Conservation (phyloP, 30 jellyfish, hydroid and myxozoan species). For the Turritopsis dohrnii region DNA sequence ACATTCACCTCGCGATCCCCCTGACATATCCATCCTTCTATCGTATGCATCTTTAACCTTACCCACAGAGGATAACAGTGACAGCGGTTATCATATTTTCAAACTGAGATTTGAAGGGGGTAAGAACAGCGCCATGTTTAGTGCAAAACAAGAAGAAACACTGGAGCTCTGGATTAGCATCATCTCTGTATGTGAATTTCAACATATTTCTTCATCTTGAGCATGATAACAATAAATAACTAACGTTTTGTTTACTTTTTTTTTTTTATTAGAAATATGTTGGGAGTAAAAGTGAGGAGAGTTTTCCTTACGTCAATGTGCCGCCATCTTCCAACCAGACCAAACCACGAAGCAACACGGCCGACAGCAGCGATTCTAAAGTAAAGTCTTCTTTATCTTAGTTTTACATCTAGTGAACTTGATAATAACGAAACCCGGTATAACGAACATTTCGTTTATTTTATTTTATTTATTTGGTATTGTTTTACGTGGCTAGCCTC, state of each 20-base stretch:
- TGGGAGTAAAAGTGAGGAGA: slow-evolving; percentile 36
- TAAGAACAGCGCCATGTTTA: slow-evolving; percentile 4
- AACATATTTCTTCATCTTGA: not conserved
- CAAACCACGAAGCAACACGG: not conserved
- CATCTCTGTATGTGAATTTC: not conserved
- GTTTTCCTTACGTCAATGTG: slow-evolving; percentile 31
- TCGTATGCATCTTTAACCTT: slow-evolving; percentile 27
- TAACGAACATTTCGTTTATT: no score
- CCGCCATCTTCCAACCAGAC: slow-evolving; percentile 21
- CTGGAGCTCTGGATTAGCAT: not conserved
- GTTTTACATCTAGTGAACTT: no score
- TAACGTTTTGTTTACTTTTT: no score
- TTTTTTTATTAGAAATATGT: slow-evolving; percentile 24
- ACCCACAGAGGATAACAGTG: slow-evolving; percentile 22
- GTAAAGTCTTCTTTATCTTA: not conserved
- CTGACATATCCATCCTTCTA: slow-evolving; percentile 22
- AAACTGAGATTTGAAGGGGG: slow-evolving; percentile 25
- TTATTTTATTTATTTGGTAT: no score
- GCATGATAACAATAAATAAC: no score
- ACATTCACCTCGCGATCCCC: slow-evolving; percentile 34
- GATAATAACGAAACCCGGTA: no score
- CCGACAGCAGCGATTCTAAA: not conserved
- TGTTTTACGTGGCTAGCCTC: no score
- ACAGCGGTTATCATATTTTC: slow-evolving; percentile 15
- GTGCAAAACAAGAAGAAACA: slow-evolving; percentile 20